phyloP scores from a whole-genome alignment of 2,797 vertebrate genomes.

The Dermochelys coriacea region DNA sequence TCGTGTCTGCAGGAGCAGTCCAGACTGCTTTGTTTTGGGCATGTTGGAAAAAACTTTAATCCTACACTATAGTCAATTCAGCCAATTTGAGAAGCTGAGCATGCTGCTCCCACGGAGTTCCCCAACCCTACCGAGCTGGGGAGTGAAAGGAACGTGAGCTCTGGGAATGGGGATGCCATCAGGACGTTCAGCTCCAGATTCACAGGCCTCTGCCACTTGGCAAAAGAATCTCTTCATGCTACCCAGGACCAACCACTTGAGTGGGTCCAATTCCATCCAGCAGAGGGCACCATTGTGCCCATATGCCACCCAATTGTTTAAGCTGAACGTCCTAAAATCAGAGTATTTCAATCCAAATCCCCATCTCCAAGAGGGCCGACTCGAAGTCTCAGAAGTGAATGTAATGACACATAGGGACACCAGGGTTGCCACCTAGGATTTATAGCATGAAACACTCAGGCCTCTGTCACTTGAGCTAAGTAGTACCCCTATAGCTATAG shows the following conservation, averaged over 20 bases:
- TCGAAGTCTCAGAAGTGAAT: too few relatives aligned
- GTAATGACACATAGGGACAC: too few relatives aligned
- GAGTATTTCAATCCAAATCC: too few relatives aligned
- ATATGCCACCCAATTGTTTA: too few relatives aligned
- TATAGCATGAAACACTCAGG: background rate
- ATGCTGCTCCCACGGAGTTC: too few relatives aligned
- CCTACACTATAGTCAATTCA: background rate
- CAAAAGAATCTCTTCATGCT: background rate
- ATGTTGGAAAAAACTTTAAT: background rate
- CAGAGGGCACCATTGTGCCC: background rate
- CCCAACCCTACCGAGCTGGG: too few relatives aligned
- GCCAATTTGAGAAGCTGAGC: background rate
- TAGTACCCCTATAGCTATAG: too few relatives aligned
- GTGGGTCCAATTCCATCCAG: background rate
- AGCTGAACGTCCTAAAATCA: too few relatives aligned
- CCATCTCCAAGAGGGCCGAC: too few relatives aligned
- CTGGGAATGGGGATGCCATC: too few relatives aligned
- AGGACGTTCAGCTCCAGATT: too few relatives aligned
- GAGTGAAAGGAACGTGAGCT: too few relatives aligned
- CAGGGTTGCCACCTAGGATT: background rate
- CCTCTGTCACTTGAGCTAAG: background rate
- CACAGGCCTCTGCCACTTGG: background rate
- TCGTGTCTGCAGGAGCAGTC: background rate
- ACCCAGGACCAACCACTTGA: background rate
- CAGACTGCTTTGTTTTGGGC: background rate